Evolutionary conservation across 2,113 vertebrate species (phyloP).

Genomic region (Hippocampus comes): DNA sequence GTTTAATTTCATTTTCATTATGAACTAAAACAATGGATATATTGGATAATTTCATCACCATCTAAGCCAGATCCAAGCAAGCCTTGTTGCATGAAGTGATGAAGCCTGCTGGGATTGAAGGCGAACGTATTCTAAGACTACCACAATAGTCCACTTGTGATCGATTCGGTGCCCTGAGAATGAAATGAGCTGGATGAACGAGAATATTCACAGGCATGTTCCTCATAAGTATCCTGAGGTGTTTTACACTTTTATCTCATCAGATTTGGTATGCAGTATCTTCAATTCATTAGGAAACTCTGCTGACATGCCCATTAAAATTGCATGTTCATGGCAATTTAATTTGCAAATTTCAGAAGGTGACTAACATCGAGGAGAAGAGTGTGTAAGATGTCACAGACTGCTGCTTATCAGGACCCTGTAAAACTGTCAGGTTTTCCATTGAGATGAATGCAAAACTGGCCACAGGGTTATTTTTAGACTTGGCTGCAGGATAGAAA

Average conservation of each 20-base stretch:
- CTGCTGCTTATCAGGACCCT: conserved; percentile 59
- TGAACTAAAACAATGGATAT: too few species aligned
- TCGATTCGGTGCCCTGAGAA: too few species aligned
- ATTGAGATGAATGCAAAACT: conserved; percentile 72
- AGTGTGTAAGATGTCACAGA: conserved; percentile 43
- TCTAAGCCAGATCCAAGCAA: too few species aligned
- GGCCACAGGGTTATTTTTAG: conserved; percentile 75
- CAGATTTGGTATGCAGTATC: background rate
- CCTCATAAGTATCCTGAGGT: background rate
- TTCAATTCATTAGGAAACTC: background rate
- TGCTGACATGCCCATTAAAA: background rate
- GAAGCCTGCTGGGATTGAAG: too few species aligned
- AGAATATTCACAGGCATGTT: too few species aligned
- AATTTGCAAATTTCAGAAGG: conserved; percentile 15
- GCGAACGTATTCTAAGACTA: too few species aligned
- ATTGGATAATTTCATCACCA: too few species aligned
- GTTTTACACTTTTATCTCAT: background rate
- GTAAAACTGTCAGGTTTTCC: conserved; percentile 69
- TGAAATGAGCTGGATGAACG: too few species aligned
- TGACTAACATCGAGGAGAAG: conserved; percentile 16
- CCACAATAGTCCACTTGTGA: too few species aligned
- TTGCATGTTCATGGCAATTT: conserved; percentile 18
- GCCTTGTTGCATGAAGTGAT: too few species aligned
- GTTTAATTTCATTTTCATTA: too few species aligned
- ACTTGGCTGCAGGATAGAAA: conserved; percentile 71